Conservation (phyloP, 2,113 vertebrate genomes). For the Pollachius pollachius region DNA sequence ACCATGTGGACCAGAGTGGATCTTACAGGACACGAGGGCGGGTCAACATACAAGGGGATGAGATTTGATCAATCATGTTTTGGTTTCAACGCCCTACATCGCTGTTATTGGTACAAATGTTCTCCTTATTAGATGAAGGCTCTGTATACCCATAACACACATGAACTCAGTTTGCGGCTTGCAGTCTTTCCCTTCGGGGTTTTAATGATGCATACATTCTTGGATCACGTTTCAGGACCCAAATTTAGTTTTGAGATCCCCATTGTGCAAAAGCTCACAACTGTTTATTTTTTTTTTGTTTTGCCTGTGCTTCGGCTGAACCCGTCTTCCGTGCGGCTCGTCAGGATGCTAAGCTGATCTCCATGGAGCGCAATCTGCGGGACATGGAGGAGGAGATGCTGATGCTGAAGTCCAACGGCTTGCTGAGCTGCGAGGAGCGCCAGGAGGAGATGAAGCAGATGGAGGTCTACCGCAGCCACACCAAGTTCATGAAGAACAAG, state of each 20-base stretch:
- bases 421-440: slow-evolving; percentile 93
- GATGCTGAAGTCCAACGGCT: slow-evolving; percentile 94
- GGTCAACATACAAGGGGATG: too few relatives aligned
- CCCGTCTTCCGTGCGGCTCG: too few relatives aligned
- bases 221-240: too few relatives aligned
- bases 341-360: slow-evolving; percentile 95
- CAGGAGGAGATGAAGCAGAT: slow-evolving; percentile 99
- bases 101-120: background rate
- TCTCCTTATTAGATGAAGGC: background rate
- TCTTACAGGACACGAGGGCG: too few relatives aligned
- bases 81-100: background rate
- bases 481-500: slow-evolving; percentile 99
- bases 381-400: slow-evolving; percentile 97
- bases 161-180: too few relatives aligned
- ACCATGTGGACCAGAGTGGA: too few relatives aligned
- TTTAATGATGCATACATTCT: too few relatives aligned
- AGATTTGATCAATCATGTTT: too few relatives aligned
- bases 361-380: slow-evolving; percentile 90
- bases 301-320: background rate
- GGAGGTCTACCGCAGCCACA: slow-evolving; percentile 98
- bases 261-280: too few relatives aligned
- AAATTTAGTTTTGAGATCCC: too few relatives aligned
- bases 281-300: too few relatives aligned
- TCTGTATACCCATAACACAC: too few relatives aligned
- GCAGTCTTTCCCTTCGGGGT: background rate